phyloP scores from a whole-genome alignment of 2,113 vertebrate genomes.

The cat (Felis catus) region F.catus_Fca126_mat1.0 CM031411.1:25711501-25712000 shows the following conservation, averaged over 20 bases:
- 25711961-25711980: background rate
- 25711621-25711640: background rate
- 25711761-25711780: background rate
- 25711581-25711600: background rate
- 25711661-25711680: background rate
- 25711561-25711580: background rate
- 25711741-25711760: background rate
- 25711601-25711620: conserved; percentile 24
- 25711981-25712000: background rate
- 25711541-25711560: background rate
- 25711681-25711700: background rate
- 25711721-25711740: conserved; percentile 9
- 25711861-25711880: background rate
- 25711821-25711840: background rate
- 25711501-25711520: background rate
- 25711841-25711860: background rate
- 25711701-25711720: background rate
- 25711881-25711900: background rate
- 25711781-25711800: conserved; percentile 2
- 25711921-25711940: background rate
- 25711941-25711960: background rate
- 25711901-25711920: background rate
- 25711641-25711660: background rate
- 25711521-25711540: background rate
- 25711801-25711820: conserved; percentile 10